These are phyloP conservation scores for Antheraea assamensis DNA, from an alignment of 2,888 invertebrate species.

Conservation along the genomic window DNA sequence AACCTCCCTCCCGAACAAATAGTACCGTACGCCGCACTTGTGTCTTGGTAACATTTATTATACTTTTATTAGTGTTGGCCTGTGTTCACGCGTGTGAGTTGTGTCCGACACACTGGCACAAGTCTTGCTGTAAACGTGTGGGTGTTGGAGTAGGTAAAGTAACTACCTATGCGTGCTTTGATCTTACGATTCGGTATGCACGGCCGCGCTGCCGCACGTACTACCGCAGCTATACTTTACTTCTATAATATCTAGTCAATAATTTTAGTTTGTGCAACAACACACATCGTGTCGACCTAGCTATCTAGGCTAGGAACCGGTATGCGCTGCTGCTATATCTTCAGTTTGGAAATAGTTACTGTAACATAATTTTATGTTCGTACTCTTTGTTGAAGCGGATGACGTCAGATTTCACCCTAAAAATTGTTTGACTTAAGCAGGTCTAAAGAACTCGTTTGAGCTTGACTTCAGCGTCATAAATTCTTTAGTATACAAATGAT, in stretches of 20 bases:
- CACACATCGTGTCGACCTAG: constrained; percentile 61
- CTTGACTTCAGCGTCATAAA: neutral
- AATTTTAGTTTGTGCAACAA: constrained; percentile 79
- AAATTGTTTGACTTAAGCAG: neutral
- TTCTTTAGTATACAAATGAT: constrained; percentile 4
- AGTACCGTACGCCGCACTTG: constrained; percentile 79
- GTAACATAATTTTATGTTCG: constrained; percentile 7
- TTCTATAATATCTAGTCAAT: constrained; percentile 77
- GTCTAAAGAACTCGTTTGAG: neutral
- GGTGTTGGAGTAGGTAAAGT: constrained; percentile 77
- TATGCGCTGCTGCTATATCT: constrained; percentile 26
- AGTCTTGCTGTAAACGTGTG: constrained; percentile 56
- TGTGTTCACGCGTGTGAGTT: constrained; percentile 58
- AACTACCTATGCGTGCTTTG: constrained; percentile 79
- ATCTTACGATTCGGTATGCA: constrained; percentile 82
- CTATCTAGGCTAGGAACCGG: constrained; percentile 58
- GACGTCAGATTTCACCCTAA: constrained; percentile 3
- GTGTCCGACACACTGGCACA: constrained; percentile 49
- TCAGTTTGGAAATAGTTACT: constrained; percentile 30
- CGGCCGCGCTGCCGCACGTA: constrained; percentile 77
- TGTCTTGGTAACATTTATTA: constrained; percentile 80
- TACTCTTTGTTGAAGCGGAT: neutral
- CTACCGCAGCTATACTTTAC: constrained; percentile 73
- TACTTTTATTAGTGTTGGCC: constrained; percentile 72
- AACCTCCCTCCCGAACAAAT: constrained; percentile 81